Evolutionary conservation across 2,888 invertebrate species (phyloP), one percentile per base, ranked within the genome.

Genomic region (Meiosimyza decipiens): DNA sequence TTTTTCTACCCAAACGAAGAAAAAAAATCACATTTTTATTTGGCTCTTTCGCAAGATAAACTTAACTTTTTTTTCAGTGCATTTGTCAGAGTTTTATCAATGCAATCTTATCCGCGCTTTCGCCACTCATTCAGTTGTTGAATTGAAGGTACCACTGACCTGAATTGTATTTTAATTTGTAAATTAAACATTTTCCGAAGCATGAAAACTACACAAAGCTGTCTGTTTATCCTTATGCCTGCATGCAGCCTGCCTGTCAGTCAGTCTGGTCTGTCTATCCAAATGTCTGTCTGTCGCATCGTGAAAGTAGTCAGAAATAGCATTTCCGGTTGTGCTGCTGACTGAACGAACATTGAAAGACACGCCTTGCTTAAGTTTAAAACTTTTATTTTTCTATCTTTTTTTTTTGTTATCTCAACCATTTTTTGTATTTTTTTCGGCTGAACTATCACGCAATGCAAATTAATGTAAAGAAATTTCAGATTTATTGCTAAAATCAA

Each of bases 381-480:
- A 40, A 40, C 47, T 47, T 59, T 28, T 59, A 13, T 4, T 54
- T n/a, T 15, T 15, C n/a, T 59, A 9, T 40, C 9, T 40, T 40
- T 9, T 52, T 13, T 49, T 47, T 50, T 28, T 28, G 28, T 28
- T 28, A 28, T 28, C 28, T 28, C 0, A 28, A 28, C 28, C 28
- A 28, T 40, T 40, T 40, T 40, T 40, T 9, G 13, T 13, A 22
- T 50, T 59, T 33, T 13, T 49, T 47, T 50, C n/a, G 13, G n/a
- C 28, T 28, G 9, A 49, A 68, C 50, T 68, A 59, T 59, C 57
- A 68, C 67, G 57, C 66, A 54, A 66, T 28, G 54, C 11, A 33
- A 54, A 47, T 33, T 16, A 16, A 22, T 51, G 12, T 9, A 40
- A 62, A 16, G 13, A 28, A 13, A 28, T 57, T 57, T 57, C 28